These are phyloP conservation scores for Diglossa cyanea DNA, from an alignment of 2,797 vertebrate species.

Conservation along the genomic window DNA sequence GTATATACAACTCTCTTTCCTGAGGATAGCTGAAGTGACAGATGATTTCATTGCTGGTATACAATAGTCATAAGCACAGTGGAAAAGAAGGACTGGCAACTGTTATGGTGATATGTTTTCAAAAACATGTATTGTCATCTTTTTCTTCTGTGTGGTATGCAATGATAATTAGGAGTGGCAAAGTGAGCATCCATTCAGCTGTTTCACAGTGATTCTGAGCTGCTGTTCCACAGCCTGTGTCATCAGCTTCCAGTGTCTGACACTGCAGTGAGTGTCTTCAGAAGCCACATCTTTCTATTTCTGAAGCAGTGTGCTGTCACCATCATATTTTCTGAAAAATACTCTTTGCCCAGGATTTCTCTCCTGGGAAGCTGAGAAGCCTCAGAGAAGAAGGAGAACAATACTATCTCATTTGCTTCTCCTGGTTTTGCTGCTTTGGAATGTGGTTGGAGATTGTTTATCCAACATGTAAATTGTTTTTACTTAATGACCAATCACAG, in stretches of 20 bases:
- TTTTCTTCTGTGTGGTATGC: background rate
- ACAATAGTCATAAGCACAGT: slow-evolving; percentile 39
- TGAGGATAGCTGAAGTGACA: slow-evolving; percentile 29
- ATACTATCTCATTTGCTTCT: too few relatives aligned
- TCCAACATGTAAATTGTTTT: too few relatives aligned
- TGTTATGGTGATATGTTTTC: slow-evolving; percentile 17
- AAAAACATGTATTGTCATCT: slow-evolving; percentile 15
- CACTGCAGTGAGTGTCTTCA: background rate
- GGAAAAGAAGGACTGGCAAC: slow-evolving; percentile 18
- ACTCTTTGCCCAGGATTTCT: too few relatives aligned
- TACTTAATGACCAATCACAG: too few relatives aligned
- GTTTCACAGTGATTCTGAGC: background rate
- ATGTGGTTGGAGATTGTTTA: too few relatives aligned
- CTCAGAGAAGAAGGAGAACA: too few relatives aligned
- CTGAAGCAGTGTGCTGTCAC: background rate
- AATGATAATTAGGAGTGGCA: slow-evolving; percentile 15
- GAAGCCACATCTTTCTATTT: background rate
- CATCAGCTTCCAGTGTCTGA: background rate
- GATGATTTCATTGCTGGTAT: slow-evolving; percentile 38
- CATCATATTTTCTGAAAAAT: too few relatives aligned
- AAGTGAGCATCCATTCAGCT: background rate
- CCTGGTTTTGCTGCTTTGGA: too few relatives aligned
- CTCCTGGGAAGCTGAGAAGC: too few relatives aligned
- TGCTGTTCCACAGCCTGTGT: background rate
- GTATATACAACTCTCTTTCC: slow-evolving; percentile 23